Evolutionary conservation across 2,113 vertebrate genomes (phyloP), one percentile per base, ranked within the genome.

Genomic region (Lathamus discolor): DNA sequence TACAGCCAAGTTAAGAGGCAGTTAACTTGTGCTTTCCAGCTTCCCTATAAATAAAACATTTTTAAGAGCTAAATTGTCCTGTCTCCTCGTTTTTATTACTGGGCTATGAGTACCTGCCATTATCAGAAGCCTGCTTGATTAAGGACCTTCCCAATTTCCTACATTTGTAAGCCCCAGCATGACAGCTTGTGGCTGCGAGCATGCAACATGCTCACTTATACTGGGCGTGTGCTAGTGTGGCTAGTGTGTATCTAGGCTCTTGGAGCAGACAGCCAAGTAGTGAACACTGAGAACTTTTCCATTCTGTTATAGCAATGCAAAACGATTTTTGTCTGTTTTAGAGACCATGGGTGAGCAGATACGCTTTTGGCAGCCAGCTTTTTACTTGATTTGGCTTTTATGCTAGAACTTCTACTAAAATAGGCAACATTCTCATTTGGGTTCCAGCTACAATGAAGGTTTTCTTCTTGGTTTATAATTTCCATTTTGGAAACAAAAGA

Each of bases 41-140:
- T 92, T 43, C 57, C 52, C 48, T 62, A 84, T 86, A 92, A 91
- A 95, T 95, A 93, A 95, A 91, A 84, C 28, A 91, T 87, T 87
- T 91, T 82, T 73, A 83, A 91, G 67, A 93, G 70, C 52, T 91
- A 87, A 91, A 80, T 24, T 18, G 25, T 62, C 37, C 57, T 84
- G 6, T 82, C 70, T 90, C 27, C 37, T 66, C 49, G 49, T 86
- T 90, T 84, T 86, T 81, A 92, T 91, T 94, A 92, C 23, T 6
- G 2, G 35, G 41, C 54, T 82, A 91, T 2, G 10, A 91, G 48
- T 48, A 78, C 52, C n/a, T 96, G 52, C 13, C 41, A 44, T 82
- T 90, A 88, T 48, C 86, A 93, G 35, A 69, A 73, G 3, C 11
- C 52, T 69, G 44, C 18, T 54, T 69, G n/a, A 52, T 48, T 84